These are phyloP conservation scores for Notodromas monacha DNA, from an alignment of 2,888 invertebrate genomes.

Conservation along the genomic window DNA sequence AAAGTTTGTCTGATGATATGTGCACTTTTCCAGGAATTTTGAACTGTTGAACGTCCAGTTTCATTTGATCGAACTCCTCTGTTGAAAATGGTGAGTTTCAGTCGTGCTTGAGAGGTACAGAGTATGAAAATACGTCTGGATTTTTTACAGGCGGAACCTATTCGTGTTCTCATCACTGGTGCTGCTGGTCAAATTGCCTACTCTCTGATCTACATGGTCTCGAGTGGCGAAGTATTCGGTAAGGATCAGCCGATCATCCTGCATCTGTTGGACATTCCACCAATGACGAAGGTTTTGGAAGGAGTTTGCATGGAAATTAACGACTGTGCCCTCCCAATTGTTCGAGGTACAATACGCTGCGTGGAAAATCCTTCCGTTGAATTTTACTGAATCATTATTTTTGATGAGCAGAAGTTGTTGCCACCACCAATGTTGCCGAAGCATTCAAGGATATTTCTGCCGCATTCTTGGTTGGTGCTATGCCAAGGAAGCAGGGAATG, in stretches of 20 bases:
- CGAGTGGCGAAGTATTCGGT: slow-evolving; percentile 84
- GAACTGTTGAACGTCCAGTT: too few species aligned
- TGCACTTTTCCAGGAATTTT: too few species aligned
- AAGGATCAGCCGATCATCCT: slow-evolving; percentile 49
- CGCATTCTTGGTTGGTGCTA: slow-evolving; percentile 83
- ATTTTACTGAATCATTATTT: slow-evolving; percentile 7
- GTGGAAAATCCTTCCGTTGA: background rate
- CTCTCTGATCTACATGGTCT: slow-evolving; percentile 69
- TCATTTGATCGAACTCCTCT: too few species aligned
- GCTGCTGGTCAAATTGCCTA: slow-evolving; percentile 98
- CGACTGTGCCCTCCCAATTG: slow-evolving; percentile 70
- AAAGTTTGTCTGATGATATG: too few species aligned
- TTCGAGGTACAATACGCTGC: slow-evolving; percentile 24
- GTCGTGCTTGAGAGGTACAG: too few species aligned
- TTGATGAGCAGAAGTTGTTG: slow-evolving; percentile 27
- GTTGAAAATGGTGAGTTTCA: too few species aligned
- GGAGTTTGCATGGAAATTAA: slow-evolving; percentile 91
- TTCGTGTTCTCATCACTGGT: slow-evolving; percentile 79
- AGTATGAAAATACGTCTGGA: too few species aligned
- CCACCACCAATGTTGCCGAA: slow-evolving; percentile 51
- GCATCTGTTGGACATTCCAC: slow-evolving; percentile 70
- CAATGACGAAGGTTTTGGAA: slow-evolving; percentile 80
- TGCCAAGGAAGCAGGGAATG: slow-evolving; percentile 94
- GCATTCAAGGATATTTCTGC: slow-evolving; percentile 89
- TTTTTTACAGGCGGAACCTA: slow-evolving; percentile 22